Conservation (phyloP, 1,140 invertebrate genomes). For the Pachypeltis micranthus region DNA sequence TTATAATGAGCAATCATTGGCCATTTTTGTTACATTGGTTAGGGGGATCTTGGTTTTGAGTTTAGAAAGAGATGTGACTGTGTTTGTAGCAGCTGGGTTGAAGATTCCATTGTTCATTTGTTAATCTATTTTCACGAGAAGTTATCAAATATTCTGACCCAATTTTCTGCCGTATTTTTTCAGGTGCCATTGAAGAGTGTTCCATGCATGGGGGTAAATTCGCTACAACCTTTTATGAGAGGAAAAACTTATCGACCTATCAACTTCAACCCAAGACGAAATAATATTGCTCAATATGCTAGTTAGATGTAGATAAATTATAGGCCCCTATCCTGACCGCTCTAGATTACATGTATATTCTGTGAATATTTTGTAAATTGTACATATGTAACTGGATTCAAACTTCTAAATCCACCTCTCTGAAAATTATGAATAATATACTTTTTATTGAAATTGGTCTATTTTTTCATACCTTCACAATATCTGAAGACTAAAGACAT, state of each 20-base stretch:
- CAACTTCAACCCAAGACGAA: constrained; percentile 33
- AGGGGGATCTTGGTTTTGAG: too few relatives aligned
- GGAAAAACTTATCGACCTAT: constrained; percentile 37
- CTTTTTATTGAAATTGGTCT: background rate
- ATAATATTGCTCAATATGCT: constrained; percentile 25
- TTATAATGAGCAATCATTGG: too few relatives aligned
- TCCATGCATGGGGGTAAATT: constrained; percentile 14
- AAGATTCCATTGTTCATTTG: too few relatives aligned
- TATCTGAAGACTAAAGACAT: too few relatives aligned
- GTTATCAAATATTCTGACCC: background rate
- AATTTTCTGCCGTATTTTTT: constrained; percentile 4
- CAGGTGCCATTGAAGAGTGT: constrained; percentile 8
- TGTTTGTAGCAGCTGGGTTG: too few relatives aligned
- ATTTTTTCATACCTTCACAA: too few relatives aligned
- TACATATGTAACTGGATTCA: too few relatives aligned
- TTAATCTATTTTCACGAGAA: background rate
- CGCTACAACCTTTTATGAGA: constrained; percentile 33
- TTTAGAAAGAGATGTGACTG: too few relatives aligned
- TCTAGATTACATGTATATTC: background rate
- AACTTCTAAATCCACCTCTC: too few relatives aligned
- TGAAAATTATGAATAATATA: background rate
- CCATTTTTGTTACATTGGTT: too few relatives aligned
- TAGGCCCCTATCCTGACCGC: too few relatives aligned
- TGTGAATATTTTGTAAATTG: background rate
- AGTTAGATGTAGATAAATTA: constrained; percentile 20